These are phyloP conservation scores for Pelobates fuscus DNA, from an alignment of 2,113 vertebrate species.

Conservation along the genomic window DNA sequence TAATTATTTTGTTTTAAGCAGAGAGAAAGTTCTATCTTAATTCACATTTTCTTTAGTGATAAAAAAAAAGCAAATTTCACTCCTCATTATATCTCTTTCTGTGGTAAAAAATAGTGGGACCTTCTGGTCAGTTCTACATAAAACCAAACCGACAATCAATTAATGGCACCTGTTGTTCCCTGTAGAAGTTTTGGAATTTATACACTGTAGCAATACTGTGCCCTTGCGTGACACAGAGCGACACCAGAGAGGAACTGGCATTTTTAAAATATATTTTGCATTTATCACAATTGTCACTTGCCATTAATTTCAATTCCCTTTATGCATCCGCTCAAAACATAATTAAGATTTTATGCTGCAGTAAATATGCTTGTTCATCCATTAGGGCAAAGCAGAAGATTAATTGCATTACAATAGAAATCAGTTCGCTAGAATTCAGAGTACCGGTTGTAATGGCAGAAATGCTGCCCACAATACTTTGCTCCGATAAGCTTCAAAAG, in stretches of 20 bases:
- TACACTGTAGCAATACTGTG: neutral
- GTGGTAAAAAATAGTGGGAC: too few relatives aligned
- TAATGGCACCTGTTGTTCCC: neutral
- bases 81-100: too few relatives aligned
- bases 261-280: slow-evolving; percentile 66
- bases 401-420: slow-evolving; percentile 76
- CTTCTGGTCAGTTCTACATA: too few relatives aligned
- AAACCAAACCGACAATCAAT: too few relatives aligned
- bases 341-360: slow-evolving; percentile 75
- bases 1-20: too few relatives aligned
- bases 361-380: slow-evolving; percentile 77
- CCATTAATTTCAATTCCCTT: slow-evolving; percentile 70
- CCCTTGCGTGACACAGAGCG: slow-evolving; percentile 3
- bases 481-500: slow-evolving; percentile 64
- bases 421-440: slow-evolving; percentile 52
- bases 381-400: slow-evolving; percentile 72
- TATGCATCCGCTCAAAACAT: slow-evolving; percentile 74
- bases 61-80: too few relatives aligned
- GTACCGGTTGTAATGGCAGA: slow-evolving; percentile 61
- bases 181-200: neutral
- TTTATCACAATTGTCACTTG: slow-evolving; percentile 72
- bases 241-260: slow-evolving; percentile 53
- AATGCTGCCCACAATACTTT: slow-evolving; percentile 64
- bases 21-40: too few relatives aligned
- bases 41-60: too few relatives aligned